These are phyloP conservation scores for Tachina fera DNA, from an alignment of 2,888 invertebrate genomes.

Conservation along the genomic window DNA sequence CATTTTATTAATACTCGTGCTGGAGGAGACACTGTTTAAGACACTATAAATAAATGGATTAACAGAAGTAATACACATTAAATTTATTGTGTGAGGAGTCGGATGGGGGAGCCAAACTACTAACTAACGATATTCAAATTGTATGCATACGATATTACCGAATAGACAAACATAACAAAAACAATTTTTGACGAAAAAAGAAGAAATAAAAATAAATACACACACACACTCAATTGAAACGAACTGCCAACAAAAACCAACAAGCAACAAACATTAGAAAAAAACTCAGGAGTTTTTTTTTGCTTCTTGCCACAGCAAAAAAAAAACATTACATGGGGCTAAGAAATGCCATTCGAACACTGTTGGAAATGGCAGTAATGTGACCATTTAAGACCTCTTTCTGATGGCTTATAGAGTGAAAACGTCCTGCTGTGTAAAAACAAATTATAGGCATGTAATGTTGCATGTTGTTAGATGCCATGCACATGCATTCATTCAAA, in stretches of 20 bases:
- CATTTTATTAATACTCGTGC: conserved; percentile 21
- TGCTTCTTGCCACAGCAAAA: conserved; percentile 48
- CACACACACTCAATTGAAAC: conserved; percentile 23
- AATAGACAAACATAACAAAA: conserved; percentile 13
- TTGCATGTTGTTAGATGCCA: conserved; percentile 78
- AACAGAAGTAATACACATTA: conserved; percentile 66
- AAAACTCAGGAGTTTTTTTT: conserved; percentile 31
- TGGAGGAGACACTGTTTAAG: conserved; percentile 28
- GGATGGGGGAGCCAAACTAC: conserved; percentile 19
- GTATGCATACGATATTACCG: conserved; percentile 41
- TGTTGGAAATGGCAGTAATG: conserved; percentile 80
- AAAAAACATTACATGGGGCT: conserved; percentile 36
- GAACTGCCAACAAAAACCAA: conserved; percentile 35
- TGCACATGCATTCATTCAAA: conserved; percentile 13
- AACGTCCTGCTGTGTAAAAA: conserved; percentile 82
- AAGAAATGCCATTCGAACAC: conserved; percentile 74
- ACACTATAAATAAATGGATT: conserved; percentile 69
- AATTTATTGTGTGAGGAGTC: conserved; percentile 48
- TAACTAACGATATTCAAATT: conserved; percentile 63
- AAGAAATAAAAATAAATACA: background rate
- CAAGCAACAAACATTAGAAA: conserved; percentile 42
- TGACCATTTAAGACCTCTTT: conserved; percentile 80
- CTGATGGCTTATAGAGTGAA: conserved; percentile 81
- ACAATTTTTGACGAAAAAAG: background rate
- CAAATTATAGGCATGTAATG: conserved; percentile 82